These are phyloP conservation scores for Drosophila nigromelanica DNA, from an alignment of 1,140 invertebrate genomes.

Conservation along the genomic window DNA sequence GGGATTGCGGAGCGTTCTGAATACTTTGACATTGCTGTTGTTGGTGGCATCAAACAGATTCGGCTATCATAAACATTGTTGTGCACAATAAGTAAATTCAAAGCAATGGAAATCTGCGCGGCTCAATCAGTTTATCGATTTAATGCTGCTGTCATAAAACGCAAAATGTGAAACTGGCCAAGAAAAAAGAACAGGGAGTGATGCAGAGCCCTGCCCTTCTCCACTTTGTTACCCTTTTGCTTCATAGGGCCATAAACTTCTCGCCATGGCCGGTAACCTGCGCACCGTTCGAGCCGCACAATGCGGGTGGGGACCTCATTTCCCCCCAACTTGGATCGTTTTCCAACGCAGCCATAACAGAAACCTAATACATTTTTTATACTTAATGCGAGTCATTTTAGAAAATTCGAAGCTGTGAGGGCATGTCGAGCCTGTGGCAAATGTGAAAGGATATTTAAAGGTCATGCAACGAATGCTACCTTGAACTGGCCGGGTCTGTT, in stretches of 20 bases:
- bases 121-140: conserved; percentile 78
- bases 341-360: conserved; percentile 48
- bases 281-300: conserved; percentile 22
- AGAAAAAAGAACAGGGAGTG: not conserved
- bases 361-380: conserved; percentile 72
- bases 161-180: conserved; percentile 39
- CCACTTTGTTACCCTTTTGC: conserved; percentile 23
- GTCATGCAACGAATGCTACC: conserved; percentile 42
- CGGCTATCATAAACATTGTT: conserved; percentile 63
- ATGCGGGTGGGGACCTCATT: conserved; percentile 4
- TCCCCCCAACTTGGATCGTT: not conserved
- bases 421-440: conserved; percentile 18
- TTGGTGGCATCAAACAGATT: conserved; percentile 56
- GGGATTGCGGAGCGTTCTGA: not conserved
- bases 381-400: conserved; percentile 66
- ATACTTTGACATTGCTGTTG: not conserved
- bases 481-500: not conserved
- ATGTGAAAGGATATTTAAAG: conserved; percentile 72
- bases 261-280: conserved; percentile 20
- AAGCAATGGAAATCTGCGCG: conserved; percentile 72
- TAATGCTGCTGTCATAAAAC: conserved; percentile 70
- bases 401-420: conserved; percentile 37
- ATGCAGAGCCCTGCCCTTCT: not conserved
- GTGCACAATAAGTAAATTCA: conserved; percentile 57
- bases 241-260: conserved; percentile 13